Conservation (phyloP, 2,888 invertebrate species). For the Amiota minor region DNA sequence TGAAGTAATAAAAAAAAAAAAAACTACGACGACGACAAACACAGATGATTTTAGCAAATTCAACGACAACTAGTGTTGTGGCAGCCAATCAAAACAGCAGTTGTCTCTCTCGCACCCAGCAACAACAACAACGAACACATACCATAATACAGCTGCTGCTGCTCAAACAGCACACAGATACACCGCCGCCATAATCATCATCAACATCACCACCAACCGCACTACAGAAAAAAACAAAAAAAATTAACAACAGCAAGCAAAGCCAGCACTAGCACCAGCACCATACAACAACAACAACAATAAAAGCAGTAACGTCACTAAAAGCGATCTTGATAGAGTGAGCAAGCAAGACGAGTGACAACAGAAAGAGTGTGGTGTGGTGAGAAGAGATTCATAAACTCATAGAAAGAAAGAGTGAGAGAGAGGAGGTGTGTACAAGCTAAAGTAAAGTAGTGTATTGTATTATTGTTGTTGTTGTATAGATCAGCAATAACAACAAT, state of each 20-base stretch:
- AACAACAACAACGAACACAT: constrained; percentile 35
- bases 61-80: constrained; percentile 39
- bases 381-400: not conserved
- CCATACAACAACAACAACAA: not conserved
- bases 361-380: not conserved
- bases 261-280: not conserved
- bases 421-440: too few species aligned
- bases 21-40: constrained; percentile 58
- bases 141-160: constrained; percentile 35
- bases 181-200: not conserved
- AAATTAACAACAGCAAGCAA: not conserved
- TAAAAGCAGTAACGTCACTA: not conserved
- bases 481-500: constrained; percentile 15
- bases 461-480: not conserved
- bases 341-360: not conserved
- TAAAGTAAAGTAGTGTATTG: too few species aligned
- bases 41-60: constrained; percentile 68
- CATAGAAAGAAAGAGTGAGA: too few species aligned
- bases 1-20: constrained; percentile 44
- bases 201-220: not conserved
- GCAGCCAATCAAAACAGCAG: constrained; percentile 64
- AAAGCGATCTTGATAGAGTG: too few species aligned
- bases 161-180: constrained; percentile 10
- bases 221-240: too few species aligned
- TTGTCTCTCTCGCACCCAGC: constrained; percentile 58